Base-by-base conservation (phyloP, 2,113 vertebrate species). In the Oreochromis aureus region DNA sequence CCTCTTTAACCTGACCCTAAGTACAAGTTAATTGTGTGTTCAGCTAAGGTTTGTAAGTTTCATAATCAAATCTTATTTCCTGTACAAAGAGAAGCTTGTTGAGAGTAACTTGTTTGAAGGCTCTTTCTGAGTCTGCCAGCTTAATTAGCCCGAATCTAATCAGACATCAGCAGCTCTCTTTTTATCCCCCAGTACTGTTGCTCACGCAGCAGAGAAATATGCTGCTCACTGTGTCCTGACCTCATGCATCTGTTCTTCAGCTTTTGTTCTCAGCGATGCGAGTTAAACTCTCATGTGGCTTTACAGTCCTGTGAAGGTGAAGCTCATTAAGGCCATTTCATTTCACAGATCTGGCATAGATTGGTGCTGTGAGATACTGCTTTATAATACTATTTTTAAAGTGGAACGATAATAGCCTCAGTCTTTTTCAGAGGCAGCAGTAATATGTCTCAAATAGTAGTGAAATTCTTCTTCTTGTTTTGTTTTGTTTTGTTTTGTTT, bases 141-240 rank as follows among this genome's bases (percentile, higher is more conserved):
- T 93, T 93, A 93, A 94, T 94, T 92, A 92, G 88, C 89, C 36
- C 3, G 2, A 93, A 94, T 93, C 92, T 93, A 93, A 95, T 95
- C 93, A 83, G 91, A 90, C 89, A 93, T 89, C 92, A 87, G 92
- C 87, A 90, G 89, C 76, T 86, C 44, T 87, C 73, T 90, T 55
- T 73, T 87, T 81, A 86, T 89, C 89, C 66, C 59, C 69, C 87
- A n/a, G 46, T 87, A n/a, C 86, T 87, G 81, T 87, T 89, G 92
- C 92, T 89, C 92, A 94, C 91, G 39, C 92, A 92, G 95, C 92
- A 95, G 89, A 95, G 93, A 92, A 94, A 93, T 90, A 84, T 90
- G 88, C 91, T 84, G 32, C 86, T 93, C 88, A 89, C 86, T 87
- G 71, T 91, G 90, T 92, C 87, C 89, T 92, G 93, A 93, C 94